Evolutionary conservation across 2,797 vertebrate genomes (phyloP).

Genomic region (Eulemur rubriventer): DNA sequence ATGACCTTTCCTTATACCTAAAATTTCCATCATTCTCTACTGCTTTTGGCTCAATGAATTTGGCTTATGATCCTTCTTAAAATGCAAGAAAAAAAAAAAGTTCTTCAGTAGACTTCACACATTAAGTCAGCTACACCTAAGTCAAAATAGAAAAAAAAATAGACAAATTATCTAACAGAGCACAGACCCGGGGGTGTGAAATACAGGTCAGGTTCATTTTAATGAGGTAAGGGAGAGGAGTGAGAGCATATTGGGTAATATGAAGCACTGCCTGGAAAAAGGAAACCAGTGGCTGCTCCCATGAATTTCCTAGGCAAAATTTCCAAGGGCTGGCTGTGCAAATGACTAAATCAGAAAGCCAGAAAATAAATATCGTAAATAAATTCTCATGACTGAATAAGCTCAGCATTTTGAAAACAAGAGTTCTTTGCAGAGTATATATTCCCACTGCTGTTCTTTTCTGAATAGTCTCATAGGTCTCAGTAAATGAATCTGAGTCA

Average conservation of each 20-base stretch:
- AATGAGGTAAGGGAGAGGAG: background rate
- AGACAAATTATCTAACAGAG: slow-evolving; percentile 15
- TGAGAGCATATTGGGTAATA: background rate
- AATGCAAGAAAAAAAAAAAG: background rate
- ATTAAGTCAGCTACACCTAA: slow-evolving; percentile 1
- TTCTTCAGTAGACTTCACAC: slow-evolving; percentile 13
- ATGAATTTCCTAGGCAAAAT: background rate
- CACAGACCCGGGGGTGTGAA: background rate
- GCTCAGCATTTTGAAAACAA: slow-evolving; percentile 17
- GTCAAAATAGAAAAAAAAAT: slow-evolving; percentile 15
- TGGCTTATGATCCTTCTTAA: slow-evolving; percentile 33
- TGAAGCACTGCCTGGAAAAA: background rate
- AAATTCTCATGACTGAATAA: slow-evolving; percentile 22
- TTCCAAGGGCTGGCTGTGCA: background rate
- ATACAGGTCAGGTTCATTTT: slow-evolving; percentile 14
- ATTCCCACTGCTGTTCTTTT: background rate
- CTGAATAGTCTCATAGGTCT: background rate
- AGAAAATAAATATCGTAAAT: slow-evolving; percentile 33
- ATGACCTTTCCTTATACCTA: background rate
- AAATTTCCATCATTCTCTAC: background rate
- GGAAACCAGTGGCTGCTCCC: background rate
- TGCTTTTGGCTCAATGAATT: slow-evolving; percentile 54
- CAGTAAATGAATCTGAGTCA: slow-evolving; percentile 47
- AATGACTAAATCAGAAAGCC: slow-evolving; percentile 34
- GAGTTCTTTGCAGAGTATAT: background rate